Evolutionary conservation across 2,797 vertebrate species (phyloP).

Genomic region (Anguilla marmorata): DNA sequence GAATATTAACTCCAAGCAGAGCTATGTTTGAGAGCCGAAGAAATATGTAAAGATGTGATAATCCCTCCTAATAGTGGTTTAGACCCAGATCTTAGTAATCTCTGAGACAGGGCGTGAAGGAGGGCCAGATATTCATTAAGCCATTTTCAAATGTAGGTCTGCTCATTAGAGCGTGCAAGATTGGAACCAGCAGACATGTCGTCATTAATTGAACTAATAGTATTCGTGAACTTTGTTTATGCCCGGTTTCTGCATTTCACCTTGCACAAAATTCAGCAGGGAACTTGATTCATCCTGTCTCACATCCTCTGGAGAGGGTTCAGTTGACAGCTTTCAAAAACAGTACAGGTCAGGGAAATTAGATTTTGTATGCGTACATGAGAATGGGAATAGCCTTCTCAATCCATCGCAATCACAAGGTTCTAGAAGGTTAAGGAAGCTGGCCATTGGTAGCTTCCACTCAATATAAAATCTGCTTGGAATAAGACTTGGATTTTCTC

Average conservation of each 20-base stretch:
- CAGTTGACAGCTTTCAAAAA: not conserved
- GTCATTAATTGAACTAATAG: slow-evolving; percentile 14
- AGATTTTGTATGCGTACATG: not conserved
- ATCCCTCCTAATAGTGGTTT: slow-evolving; percentile 13
- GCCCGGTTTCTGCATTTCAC: slow-evolving; percentile 4
- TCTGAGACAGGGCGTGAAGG: not conserved
- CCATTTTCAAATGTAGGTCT: slow-evolving; percentile 17
- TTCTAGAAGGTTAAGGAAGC: not conserved
- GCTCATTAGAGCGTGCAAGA: not conserved
- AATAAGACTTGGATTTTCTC: not conserved
- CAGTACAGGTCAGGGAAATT: not conserved
- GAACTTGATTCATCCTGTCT: not conserved
- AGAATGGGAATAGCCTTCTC: not conserved
- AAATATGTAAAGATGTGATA: slow-evolving; percentile 15
- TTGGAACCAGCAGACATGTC: not conserved
- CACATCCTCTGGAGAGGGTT: not conserved
- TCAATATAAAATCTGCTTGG: not conserved
- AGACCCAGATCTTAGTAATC: slow-evolving; percentile 6
- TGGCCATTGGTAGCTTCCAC: not conserved
- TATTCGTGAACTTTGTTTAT: not conserved
- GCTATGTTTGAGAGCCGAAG: not conserved
- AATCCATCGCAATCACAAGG: not conserved
- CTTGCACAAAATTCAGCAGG: not conserved
- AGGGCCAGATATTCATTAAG: slow-evolving; percentile 4
- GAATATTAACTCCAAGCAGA: slow-evolving; percentile 12